Evolutionary conservation across 2,797 vertebrate species (phyloP), one percentile per base, ranked within the genome.

Genomic region (Lagorchestes hirsutus): DNA sequence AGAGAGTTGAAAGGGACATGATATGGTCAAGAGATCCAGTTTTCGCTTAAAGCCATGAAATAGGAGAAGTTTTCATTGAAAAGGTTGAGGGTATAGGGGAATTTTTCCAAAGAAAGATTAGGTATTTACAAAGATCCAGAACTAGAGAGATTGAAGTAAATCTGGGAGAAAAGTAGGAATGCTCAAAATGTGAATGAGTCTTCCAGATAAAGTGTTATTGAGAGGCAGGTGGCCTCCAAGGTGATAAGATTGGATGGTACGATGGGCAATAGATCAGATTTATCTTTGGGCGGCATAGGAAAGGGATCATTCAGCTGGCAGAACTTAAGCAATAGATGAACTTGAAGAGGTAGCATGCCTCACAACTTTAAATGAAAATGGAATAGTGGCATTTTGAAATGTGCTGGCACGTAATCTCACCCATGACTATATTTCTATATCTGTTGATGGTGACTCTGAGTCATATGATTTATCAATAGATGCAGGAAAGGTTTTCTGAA

Each of bases 401-500:
- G 40, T 50, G 24, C 40, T 50, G 74, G 74, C 74, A 87, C 9
- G 10, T 87, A 87, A 87, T 87, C 74, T 87, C 74, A 50, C 74
- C 24, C 74, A 87, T 82, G 67, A 82, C 67, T 82, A 24, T 50
- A 87, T 87, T 87, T 87, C 74, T 87, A 87, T 87, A 46, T 87
- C 74, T 87, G 74, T 11, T 87, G 74, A 87, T 50, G 74, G 74
- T 87, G 74, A 2, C 74, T 87, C 1, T 87, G 74, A 87, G 74
- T 87, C 74, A 87, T 87, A 46, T 87, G 74, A 50, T 87, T 87
- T 87, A 87, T 87, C 74, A 87, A 87, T 87, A 87, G 74, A 87
- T 50, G 74, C 22, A 50, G 22, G 24, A 50, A 87, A 87, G 22
- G 40, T 46, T 46, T 87, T 50, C 27, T 50, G 8, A 87, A 87